phyloP scores from a whole-genome alignment of 2,888 invertebrate species.

The Acleris holmiana region DNA sequence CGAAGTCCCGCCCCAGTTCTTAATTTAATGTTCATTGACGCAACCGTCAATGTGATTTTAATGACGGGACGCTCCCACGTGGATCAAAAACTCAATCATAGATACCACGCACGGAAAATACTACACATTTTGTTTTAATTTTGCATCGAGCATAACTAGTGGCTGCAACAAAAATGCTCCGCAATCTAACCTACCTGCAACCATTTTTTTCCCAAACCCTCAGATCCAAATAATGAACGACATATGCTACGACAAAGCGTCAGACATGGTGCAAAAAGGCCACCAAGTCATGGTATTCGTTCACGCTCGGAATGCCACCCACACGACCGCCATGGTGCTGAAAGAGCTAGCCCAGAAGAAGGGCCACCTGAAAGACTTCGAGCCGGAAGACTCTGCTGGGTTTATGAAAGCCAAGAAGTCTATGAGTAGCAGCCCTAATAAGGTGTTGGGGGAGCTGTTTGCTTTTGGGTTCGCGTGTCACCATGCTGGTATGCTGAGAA shows the following conservation, averaged over 20 bases:
- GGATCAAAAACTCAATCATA: too few relatives aligned
- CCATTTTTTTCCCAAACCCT: background rate
- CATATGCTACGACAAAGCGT: conserved; percentile 96
- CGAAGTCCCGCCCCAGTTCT: too few relatives aligned
- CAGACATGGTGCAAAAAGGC: conserved; percentile 93
- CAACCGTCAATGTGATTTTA: too few relatives aligned
- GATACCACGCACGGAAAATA: too few relatives aligned
- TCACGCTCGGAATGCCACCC: conserved; percentile 98
- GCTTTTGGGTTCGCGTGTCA: conserved; percentile 96
- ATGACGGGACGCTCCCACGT: too few relatives aligned
- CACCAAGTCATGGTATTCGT: conserved; percentile 99
- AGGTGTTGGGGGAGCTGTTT: conserved; percentile 92
- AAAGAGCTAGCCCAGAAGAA: conserved; percentile 92
- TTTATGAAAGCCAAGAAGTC: conserved; percentile 88
- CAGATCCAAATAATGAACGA: conserved; percentile 93
- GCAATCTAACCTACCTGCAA: too few relatives aligned
- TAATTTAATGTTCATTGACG: too few relatives aligned
- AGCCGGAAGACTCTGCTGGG: conserved; percentile 86
- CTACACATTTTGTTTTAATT: too few relatives aligned
- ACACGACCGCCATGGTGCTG: conserved; percentile 92
- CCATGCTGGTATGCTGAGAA: conserved; percentile 97
- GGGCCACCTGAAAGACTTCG: conserved; percentile 88
- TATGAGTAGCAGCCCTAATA: conserved; percentile 90
- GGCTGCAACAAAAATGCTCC: too few relatives aligned
- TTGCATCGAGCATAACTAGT: too few relatives aligned